phyloP scores from a whole-genome alignment of 92 coral and sea anemone genomes.

The Phymanthus crucifer region DNA sequence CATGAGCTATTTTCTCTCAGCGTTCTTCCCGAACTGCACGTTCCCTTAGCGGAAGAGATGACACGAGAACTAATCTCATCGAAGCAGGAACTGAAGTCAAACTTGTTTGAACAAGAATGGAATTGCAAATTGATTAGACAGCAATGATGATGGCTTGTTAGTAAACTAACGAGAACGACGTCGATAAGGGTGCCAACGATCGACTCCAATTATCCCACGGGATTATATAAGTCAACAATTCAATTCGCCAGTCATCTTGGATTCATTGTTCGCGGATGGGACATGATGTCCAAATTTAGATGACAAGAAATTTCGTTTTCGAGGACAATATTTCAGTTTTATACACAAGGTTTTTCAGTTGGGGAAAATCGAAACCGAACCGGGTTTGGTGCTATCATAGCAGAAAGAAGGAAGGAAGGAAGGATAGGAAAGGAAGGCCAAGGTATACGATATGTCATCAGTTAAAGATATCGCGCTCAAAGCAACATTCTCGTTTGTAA shows the following conservation, averaged over 20 bases:
- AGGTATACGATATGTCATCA: not conserved
- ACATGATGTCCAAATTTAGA: not conserved
- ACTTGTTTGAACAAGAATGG: not conserved
- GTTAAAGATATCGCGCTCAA: slow-evolving; percentile 25
- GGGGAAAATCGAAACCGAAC: not conserved
- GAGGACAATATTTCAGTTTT: not conserved
- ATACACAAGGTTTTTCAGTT: not conserved
- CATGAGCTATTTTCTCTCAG: not conserved
- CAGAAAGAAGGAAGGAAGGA: not conserved
- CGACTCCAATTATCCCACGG: not conserved
- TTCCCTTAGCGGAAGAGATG: not conserved
- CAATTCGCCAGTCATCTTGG: not conserved
- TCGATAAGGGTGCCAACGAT: not conserved
- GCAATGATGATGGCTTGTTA: not conserved
- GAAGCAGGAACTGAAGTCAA: not conserved
- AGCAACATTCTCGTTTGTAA: slow-evolving; percentile 31
- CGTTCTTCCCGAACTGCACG: not conserved
- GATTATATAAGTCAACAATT: not conserved
- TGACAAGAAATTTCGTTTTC: not conserved
- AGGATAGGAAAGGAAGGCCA: not conserved
- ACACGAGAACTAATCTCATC: not conserved
- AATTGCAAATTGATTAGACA: not conserved
- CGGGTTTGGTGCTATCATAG: not conserved
- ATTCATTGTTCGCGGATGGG: not conserved
- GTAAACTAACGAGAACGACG: not conserved